Evolutionary conservation across 2,113 vertebrate genomes (phyloP).

Genomic region (Epinephelus fuscoguttatus): DNA sequence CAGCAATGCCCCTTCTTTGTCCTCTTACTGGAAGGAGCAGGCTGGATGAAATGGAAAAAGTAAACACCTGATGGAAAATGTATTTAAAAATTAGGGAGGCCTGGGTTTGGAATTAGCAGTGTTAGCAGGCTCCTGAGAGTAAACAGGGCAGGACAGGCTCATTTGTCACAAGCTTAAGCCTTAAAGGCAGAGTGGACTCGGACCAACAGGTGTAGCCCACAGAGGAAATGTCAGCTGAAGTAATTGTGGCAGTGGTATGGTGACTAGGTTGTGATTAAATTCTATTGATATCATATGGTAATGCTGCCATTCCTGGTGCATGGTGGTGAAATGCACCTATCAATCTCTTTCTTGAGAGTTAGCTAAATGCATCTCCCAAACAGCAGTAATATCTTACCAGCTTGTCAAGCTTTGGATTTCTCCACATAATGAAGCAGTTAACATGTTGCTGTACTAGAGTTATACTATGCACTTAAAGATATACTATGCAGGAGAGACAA

Average conservation of each 20-base stretch:
- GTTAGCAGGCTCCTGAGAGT: constrained; percentile 46
- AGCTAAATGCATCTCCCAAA: background rate
- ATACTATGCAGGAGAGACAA: too few species aligned
- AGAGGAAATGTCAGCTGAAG: constrained; percentile 36
- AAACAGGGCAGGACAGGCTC: constrained; percentile 60
- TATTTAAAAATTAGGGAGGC: constrained; percentile 58
- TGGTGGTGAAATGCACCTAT: background rate
- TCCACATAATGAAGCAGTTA: background rate
- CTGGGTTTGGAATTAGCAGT: constrained; percentile 47
- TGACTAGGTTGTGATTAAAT: constrained; percentile 26
- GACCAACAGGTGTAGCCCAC: constrained; percentile 16
- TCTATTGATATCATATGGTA: background rate
- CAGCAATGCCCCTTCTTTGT: background rate
- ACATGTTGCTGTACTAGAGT: background rate
- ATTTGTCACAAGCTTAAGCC: constrained; percentile 61
- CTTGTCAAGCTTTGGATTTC: background rate
- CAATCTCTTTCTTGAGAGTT: background rate
- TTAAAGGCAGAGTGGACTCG: constrained; percentile 33
- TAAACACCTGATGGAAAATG: constrained; percentile 53
- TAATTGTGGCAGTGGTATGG: background rate
- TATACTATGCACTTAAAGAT: background rate
- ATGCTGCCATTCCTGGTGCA: constrained; percentile 2
- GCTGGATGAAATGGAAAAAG: constrained; percentile 12
- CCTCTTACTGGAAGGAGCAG: constrained; percentile 2
- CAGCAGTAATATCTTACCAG: background rate